A percentile compares a stretch with the other conserved stretches of the same genome.
Evolutionary conservation across 2,797 vertebrate species (phyloP).

Genomic region (Chromis chromis): DNA sequence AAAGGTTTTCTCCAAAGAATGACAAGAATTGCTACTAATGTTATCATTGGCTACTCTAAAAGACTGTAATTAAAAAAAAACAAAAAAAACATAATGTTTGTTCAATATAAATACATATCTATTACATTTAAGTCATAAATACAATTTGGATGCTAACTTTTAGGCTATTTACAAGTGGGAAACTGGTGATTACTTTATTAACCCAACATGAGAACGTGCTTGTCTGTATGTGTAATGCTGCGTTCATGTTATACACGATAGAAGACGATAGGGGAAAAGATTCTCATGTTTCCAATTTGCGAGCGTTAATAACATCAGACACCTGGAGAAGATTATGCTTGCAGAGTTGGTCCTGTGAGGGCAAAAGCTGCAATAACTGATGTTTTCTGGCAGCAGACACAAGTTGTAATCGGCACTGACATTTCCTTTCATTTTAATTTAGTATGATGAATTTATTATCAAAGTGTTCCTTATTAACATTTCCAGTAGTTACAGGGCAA

Average conservation of each 20-base stretch:
- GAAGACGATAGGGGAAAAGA: neutral
- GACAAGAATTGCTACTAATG: neutral
- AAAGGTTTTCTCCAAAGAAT: neutral
- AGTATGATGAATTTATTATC: neutral
- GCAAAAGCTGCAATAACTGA: neutral
- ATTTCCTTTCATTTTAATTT: too few species aligned
- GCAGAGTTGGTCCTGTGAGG: neutral
- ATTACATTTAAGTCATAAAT: slow-evolving; percentile 5
- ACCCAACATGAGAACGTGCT: neutral
- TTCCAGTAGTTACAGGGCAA: neutral
- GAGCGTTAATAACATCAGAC: neutral
- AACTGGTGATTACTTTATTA: neutral
- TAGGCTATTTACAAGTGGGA: neutral
- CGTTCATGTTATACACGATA: neutral
- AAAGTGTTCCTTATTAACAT: neutral
- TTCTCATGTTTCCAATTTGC: neutral
- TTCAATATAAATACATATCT: neutral
- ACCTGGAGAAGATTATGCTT: neutral
- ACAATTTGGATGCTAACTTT: neutral
- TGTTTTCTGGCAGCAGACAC: neutral
- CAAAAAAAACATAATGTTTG: too few species aligned
- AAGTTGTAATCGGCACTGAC: neutral
- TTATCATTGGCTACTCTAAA: neutral
- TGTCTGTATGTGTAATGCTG: neutral
- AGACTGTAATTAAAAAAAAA: neutral